Conservation (phyloP, 2,113 vertebrate species). For the Cyanoderma ruficeps region DNA sequence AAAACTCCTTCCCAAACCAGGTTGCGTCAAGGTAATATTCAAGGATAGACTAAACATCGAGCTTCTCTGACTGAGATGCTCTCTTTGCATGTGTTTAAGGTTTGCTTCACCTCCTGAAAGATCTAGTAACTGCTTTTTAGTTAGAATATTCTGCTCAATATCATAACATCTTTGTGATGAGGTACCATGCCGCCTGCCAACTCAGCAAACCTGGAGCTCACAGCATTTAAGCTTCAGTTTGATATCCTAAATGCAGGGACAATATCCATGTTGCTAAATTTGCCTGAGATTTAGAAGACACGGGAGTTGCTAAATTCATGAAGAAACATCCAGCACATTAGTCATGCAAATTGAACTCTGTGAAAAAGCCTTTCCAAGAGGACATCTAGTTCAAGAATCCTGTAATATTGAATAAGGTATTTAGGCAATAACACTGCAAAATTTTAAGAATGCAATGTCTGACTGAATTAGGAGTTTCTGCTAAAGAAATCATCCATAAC, state of each 20-base stretch:
- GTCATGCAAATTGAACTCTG: not conserved
- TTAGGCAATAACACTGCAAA: not conserved
- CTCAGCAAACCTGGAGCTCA: not conserved
- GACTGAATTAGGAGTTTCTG: not conserved
- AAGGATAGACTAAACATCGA: not conserved
- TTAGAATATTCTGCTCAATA: not conserved
- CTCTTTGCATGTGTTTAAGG: not conserved
- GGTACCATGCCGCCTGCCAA: not conserved
- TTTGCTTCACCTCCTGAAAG: not conserved
- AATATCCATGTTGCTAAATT: not conserved
- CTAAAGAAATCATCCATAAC: not conserved
- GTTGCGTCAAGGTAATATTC: not conserved
- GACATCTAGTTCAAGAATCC: not conserved
- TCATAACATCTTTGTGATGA: not conserved
- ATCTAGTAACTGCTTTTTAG: not conserved
- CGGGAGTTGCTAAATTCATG: not conserved
- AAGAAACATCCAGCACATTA: not conserved
- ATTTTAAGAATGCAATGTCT: not conserved
- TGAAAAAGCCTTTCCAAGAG: not conserved
- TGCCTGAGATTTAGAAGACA: not conserved
- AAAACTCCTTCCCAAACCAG: not conserved
- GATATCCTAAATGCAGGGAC: not conserved
- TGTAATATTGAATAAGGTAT: not conserved
- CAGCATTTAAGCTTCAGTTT: not conserved
- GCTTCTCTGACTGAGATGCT: not conserved